Evolutionary conservation across 1,140 invertebrate species (phyloP).

Genomic region (Hypothenemus hampei): DNA sequence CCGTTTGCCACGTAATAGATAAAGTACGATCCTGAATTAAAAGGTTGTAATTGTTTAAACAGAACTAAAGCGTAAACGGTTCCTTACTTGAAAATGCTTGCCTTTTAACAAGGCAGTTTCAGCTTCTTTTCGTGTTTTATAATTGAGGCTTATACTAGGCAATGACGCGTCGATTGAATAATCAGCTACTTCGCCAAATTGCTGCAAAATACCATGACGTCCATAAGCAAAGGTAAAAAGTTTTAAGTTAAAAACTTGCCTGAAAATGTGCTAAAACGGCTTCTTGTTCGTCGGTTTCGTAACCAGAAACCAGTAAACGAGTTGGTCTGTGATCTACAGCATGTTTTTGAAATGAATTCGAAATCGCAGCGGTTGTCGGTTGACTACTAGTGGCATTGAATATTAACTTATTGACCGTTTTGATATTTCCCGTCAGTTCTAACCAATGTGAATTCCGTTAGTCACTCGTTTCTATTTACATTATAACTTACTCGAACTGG

Average conservation of each 20-base stretch:
- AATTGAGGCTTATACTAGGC: slow-evolving; percentile 65
- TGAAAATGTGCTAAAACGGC: slow-evolving; percentile 67
- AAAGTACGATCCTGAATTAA: slow-evolving; percentile 39
- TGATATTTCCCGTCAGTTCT: slow-evolving; percentile 30
- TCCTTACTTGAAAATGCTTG: slow-evolving; percentile 56
- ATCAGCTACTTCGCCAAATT: slow-evolving; percentile 68
- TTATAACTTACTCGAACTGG: slow-evolving; percentile 25
- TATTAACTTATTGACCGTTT: slow-evolving; percentile 26
- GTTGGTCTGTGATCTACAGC: slow-evolving; percentile 77
- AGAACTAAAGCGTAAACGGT: not conserved
- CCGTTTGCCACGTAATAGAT: slow-evolving; percentile 42
- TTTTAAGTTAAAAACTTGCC: slow-evolving; percentile 45
- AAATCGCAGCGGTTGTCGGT: slow-evolving; percentile 25
- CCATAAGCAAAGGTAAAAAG: too few relatives aligned
- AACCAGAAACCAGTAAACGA: slow-evolving; percentile 72
- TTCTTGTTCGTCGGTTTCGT: slow-evolving; percentile 64
- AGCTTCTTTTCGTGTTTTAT: slow-evolving; percentile 66
- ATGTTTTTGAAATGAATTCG: slow-evolving; percentile 44
- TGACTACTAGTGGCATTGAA: slow-evolving; percentile 4
- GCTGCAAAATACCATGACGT: slow-evolving; percentile 46
- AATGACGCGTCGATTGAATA: slow-evolving; percentile 61
- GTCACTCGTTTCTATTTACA: too few relatives aligned
- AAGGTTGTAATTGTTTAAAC: not conserved
- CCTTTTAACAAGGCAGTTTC: slow-evolving; percentile 64
- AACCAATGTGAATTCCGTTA: not conserved